Evolutionary conservation across 1,140 invertebrate genomes (phyloP).

Genomic region (Eueides isabella): DNA sequence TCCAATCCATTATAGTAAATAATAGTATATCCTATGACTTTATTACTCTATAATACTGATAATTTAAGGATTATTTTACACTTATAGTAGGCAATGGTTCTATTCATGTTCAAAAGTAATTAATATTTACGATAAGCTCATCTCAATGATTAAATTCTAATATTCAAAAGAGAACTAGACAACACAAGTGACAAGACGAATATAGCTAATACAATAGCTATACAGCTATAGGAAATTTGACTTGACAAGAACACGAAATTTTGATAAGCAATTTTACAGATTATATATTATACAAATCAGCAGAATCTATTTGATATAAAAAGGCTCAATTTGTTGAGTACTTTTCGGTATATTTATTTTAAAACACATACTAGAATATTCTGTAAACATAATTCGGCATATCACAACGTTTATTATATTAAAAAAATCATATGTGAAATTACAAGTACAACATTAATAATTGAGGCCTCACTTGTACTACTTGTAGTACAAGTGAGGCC

Average conservation of each 20-base stretch:
- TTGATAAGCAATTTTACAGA: conserved; percentile 7
- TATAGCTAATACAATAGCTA: too few species aligned
- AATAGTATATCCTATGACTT: not conserved
- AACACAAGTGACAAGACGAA: conserved; percentile 3
- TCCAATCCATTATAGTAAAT: conserved; percentile 84
- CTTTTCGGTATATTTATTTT: too few species aligned
- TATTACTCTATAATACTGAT: conserved; percentile 10
- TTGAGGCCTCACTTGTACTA: too few species aligned
- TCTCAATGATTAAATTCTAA: not conserved
- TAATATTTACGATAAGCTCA: conserved; percentile 5
- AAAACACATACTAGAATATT: too few species aligned
- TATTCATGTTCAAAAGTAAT: conserved; percentile 20
- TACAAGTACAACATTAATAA: too few species aligned
- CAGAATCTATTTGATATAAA: too few species aligned
- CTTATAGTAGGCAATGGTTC: not conserved
- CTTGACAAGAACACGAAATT: not conserved
- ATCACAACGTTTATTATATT: too few species aligned
- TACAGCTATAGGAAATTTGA: not conserved
- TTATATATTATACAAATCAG: not conserved
- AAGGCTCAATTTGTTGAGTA: too few species aligned
- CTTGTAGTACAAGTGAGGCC: too few species aligned
- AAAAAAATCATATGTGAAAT: too few species aligned
- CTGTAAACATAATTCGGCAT: too few species aligned
- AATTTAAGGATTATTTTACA: not conserved
- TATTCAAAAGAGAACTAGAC: conserved; percentile 9